Evolutionary conservation across 1,140 invertebrate genomes (phyloP).

Genomic region (Rhagoletis zephyria): DNA sequence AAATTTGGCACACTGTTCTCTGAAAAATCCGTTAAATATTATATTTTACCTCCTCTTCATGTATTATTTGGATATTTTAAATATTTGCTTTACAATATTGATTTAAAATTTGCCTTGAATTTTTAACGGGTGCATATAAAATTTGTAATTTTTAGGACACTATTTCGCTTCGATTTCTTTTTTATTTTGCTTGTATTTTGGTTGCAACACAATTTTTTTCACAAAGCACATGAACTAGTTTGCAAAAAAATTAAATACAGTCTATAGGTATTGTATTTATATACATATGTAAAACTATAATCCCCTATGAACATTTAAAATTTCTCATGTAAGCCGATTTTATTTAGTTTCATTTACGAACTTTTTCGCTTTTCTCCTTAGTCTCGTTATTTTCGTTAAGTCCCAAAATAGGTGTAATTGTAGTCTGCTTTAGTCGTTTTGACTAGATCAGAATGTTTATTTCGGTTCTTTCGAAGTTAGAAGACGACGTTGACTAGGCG

Average conservation of each 20-base stretch:
- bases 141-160: no score
- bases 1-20: conserved; percentile 40
- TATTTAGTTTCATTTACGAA: conserved; percentile 11
- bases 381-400: conserved; percentile 14
- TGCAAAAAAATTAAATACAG: not conserved
- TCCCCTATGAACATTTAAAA: not conserved
- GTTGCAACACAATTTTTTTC: not conserved
- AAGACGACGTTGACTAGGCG: conserved; percentile 72
- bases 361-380: conserved; percentile 27
- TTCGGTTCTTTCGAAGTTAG: conserved; percentile 31
- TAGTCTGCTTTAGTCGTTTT: conserved; percentile 6
- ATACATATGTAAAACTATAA: not conserved
- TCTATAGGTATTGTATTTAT: not conserved
- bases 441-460: conserved; percentile 26
- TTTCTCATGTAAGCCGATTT: not conserved
- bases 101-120: not conserved
- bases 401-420: conserved; percentile 9
- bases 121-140: not conserved
- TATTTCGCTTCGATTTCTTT: not conserved
- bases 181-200: not conserved
- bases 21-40: conserved; percentile 51
- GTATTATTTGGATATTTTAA: not conserved
- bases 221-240: conserved; percentile 19
- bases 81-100: not conserved
- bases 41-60: not conserved